Base-by-base conservation (phyloP, 1,140 invertebrate genomes). In the Cydia fagiglandana region DNA sequence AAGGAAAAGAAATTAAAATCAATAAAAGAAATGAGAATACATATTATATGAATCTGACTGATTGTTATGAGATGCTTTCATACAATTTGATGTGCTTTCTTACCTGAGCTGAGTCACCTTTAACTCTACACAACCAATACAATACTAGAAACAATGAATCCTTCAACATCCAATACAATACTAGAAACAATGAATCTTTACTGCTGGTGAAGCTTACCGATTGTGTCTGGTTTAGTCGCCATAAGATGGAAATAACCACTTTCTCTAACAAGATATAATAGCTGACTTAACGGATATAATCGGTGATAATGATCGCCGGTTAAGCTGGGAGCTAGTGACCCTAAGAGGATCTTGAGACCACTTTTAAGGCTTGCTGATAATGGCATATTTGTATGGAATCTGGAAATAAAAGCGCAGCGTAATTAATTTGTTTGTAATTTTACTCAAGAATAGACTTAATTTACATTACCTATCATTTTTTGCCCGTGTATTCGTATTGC, bases 171-270 rank as follows among this genome's bases (percentile, higher is more conserved):
- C 2, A 15, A 47, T 47, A 47, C 45, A 47, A n/a, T n/a, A n/a
- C n/a, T n/a, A n/a, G n/a, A n/a, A 15, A 47, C 45, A 47, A 47
- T 47, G 7, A 47, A 47, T 10, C 45, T 15, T 15, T 47, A 47
- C 12, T 47, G 13, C 3, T 15, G 12, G 45, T 15, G 13, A 47
- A 47, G 10, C 89, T 85, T 93, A 96, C 96, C 97, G 77, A 98
- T 94, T 9, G 98, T 99, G 84, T 99, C 98, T 1, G 98, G 98
- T 92, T 98, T 98, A 0, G 97, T 98, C 3, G 96, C 94, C 92
- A 99, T 98, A 38, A 99, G 90, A 86, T 98, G 96, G 30, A 97
- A 89, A 83, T 98, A 99, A 34, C 97, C 98, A 78, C 89, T 91
- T 91, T 98, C 97, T 84, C 94, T 91, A 1, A 97, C 30, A 0